phyloP scores from a whole-genome alignment of 2,888 invertebrate species.

The Cinara cedri region DNA sequence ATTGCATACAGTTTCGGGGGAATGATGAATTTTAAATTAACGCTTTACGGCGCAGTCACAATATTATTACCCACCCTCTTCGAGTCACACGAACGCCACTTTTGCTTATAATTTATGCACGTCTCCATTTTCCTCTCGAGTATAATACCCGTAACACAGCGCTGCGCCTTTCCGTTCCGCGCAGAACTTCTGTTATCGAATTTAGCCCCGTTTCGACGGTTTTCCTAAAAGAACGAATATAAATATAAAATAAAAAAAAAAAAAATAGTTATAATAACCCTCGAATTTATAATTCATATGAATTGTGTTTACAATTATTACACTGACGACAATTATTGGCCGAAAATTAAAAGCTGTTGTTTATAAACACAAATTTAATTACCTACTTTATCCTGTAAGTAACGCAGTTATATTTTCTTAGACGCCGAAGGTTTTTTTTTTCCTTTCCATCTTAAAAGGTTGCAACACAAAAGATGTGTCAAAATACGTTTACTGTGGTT shows the following conservation, averaged over 20 bases:
- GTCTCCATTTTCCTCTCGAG: neutral
- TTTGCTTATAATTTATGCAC: slow-evolving; percentile 41
- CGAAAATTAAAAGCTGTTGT: neutral
- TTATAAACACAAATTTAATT: slow-evolving; percentile 10
- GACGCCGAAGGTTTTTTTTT: neutral
- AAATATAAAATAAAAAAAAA: too few relatives aligned
- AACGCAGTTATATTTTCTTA: slow-evolving; percentile 5
- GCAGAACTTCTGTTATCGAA: neutral
- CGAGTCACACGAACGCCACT: slow-evolving; percentile 36
- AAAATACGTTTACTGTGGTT: slow-evolving; percentile 49
- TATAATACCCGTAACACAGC: neutral
- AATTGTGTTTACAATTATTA: too few relatives aligned
- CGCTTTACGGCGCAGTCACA: neutral
- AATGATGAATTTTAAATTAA: slow-evolving; percentile 43
- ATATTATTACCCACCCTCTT: neutral
- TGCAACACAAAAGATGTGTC: slow-evolving; percentile 37
- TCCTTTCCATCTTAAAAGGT: slow-evolving; percentile 34
- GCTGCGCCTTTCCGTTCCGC: neutral
- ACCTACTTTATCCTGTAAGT: neutral
- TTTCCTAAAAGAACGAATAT: too few relatives aligned
- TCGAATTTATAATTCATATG: neutral
- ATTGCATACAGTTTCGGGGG: slow-evolving; percentile 2
- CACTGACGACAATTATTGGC: too few relatives aligned
- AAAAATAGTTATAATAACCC: too few relatives aligned
- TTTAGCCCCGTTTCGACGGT: too few relatives aligned